phyloP scores from a whole-genome alignment of 2,888 invertebrate species.

The Auanema freiburgensis region DNA sequence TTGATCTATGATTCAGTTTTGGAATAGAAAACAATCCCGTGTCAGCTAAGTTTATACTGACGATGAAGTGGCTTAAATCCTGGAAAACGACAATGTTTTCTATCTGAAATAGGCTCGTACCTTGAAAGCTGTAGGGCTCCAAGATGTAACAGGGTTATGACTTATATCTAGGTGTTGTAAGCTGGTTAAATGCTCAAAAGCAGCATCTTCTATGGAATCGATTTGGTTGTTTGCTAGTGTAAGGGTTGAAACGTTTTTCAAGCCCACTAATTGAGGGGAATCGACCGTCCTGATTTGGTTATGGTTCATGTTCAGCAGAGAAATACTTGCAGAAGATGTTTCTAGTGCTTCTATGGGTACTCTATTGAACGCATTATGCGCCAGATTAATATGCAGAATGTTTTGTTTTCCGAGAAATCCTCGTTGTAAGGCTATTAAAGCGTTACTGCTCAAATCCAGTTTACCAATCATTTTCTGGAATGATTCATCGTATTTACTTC shows the following conservation, averaged over 20 bases:
- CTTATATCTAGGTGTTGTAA: constrained; percentile 54
- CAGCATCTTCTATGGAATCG: constrained; percentile 58
- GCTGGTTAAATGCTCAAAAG: constrained; percentile 48
- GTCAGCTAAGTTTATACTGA: constrained; percentile 53
- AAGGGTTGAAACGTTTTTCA: constrained; percentile 46
- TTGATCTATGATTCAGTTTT: constrained; percentile 42
- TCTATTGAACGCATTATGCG: constrained; percentile 74
- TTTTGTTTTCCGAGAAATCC: constrained; percentile 67
- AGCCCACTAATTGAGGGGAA: constrained; percentile 39
- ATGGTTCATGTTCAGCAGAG: constrained; percentile 70
- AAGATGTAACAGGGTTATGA: constrained; percentile 62
- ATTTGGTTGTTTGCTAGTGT: constrained; percentile 50
- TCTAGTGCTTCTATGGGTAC: constrained; percentile 73
- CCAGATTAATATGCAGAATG: constrained; percentile 76
- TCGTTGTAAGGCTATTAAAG: constrained; percentile 33
- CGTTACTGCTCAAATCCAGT: constrained; percentile 51
- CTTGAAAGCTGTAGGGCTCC: constrained; percentile 60
- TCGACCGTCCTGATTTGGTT: constrained; percentile 33
- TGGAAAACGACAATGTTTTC: constrained; percentile 18
- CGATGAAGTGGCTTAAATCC: constrained; percentile 51
- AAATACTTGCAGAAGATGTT: constrained; percentile 67
- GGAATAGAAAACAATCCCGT: constrained; percentile 63
- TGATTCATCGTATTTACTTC: neutral
- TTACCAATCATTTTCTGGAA: constrained; percentile 39
- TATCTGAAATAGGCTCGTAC: constrained; percentile 23